A percentile compares a stretch with the other conserved stretches of the same genome.
Conservation (phyloP, 2,797 vertebrate genomes). For the Alcedo quadribrachys region DNA sequence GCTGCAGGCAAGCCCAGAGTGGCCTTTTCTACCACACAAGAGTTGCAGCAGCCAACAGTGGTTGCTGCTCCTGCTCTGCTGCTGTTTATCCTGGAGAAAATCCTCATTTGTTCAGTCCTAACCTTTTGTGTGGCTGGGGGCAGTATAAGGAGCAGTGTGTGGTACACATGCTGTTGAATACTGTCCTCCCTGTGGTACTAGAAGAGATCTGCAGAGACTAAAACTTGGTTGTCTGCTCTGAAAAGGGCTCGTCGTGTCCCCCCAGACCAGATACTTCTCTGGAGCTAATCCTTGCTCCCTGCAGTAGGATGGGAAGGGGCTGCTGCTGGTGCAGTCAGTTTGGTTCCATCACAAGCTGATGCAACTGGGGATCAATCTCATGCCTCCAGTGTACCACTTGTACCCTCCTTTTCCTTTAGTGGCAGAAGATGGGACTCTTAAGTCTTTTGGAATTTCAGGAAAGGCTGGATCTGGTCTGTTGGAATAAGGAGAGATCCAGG, state of each 20-base stretch:
- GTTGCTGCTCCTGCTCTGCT: not conserved
- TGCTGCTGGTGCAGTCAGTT: rapidly evolving
- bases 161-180: rapidly evolving
- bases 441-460: not conserved
- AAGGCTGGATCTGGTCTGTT: not conserved
- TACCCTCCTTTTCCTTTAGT: not conserved
- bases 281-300: not conserved
- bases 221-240: not conserved
- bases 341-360: not conserved
- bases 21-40: not conserved
- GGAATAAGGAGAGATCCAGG: not conserved
- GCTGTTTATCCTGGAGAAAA: not conserved
- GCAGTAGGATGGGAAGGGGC: not conserved
- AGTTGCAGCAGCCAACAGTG: not conserved
- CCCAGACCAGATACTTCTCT: not conserved
- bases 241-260: not conserved
- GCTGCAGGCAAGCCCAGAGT: not conserved
- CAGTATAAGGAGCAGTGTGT: not conserved
- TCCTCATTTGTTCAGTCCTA: not conserved
- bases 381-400: rapidly evolving
- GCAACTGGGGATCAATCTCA: not conserved
- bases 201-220: not conserved
- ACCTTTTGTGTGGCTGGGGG: not conserved
- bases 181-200: not conserved
- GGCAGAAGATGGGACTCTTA: not conserved